Evolutionary conservation across 1,140 invertebrate species (phyloP), one percentile per base, ranked within the genome.

Genomic region (Anagrus nilaparvatae): DNA sequence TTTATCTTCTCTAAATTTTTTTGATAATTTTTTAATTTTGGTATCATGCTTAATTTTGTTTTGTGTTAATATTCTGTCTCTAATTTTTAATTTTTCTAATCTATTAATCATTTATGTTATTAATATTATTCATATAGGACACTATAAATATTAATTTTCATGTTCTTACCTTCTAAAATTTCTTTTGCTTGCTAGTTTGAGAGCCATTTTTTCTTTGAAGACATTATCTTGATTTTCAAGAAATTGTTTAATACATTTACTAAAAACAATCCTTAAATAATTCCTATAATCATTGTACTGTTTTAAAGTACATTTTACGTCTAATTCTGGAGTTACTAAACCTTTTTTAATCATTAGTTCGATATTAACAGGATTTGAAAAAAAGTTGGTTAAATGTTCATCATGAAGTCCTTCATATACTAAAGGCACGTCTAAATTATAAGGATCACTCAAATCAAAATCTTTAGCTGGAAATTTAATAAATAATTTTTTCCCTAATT

Each of bases 401-500:
- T 70, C 66, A 38, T 70, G 66, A 28, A 70, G 40, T 0, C 60
- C 47, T 33, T 69, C 58, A 32, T 69, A 69, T 3, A 42, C 10
- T 25, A 47, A 46, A 40, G 53, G 38, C 5, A 55, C 30, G 4
- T 66, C 60, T 8, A 51, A 44, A 16, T 56, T 58, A 13, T 57
- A 56, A 1, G 61, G 63, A 49, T 66, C 65, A 25, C 19, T 54
- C 17, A 59, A 49, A 40, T 63, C 43, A 20, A 67, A 67, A 8
- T 18, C 31, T 12, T 57, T 48, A 0, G 29, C 27, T 6, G 37
- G 24, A 0, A 47, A 40, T 0, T 20, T 20, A 3, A 43, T 21
- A 35, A 51, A 54, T 6, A 67, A 47, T 30, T 44, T 45, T 21
- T 52, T 41, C 0, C 65, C 65, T 9, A 70, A 19, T 47, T 65